These are phyloP conservation scores for Aix galericulata DNA, from an alignment of 2,113 vertebrate genomes.

Conservation along the genomic window DNA sequence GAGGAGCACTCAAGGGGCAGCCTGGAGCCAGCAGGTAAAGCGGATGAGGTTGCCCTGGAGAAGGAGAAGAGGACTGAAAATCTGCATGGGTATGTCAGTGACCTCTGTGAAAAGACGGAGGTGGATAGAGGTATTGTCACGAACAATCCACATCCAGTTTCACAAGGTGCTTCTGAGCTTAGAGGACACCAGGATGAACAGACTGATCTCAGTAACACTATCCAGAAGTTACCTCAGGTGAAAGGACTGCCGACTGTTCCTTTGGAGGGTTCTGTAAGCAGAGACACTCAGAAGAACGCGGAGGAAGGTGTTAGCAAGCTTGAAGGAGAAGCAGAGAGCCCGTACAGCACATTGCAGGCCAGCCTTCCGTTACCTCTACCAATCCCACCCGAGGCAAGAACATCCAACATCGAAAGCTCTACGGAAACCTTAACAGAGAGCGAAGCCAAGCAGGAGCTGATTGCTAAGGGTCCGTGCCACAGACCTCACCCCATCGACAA, in stretches of 20 bases:
- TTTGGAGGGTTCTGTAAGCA: constrained; percentile 23
- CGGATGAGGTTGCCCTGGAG: constrained; percentile 15
- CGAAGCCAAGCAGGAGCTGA: constrained; percentile 70
- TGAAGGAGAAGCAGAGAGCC: constrained; percentile 41
- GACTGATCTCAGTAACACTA: neutral
- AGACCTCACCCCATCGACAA: constrained; percentile 38
- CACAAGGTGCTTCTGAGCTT: constrained; percentile 53
- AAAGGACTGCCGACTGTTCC: constrained; percentile 11
- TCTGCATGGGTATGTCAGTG: neutral
- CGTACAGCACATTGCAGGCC: constrained; percentile 2
- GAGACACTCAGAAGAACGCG: neutral
- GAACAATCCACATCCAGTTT: constrained; percentile 4
- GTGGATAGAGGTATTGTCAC: neutral
- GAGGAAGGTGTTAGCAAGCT: constrained; percentile 18
- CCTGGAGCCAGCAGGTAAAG: constrained; percentile 16
- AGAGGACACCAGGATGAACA: constrained; percentile 8
- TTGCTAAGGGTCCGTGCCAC: neutral
- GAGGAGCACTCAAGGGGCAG: constrained; percentile 68
- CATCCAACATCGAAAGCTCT: constrained; percentile 83
- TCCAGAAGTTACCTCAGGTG: constrained; percentile 33
- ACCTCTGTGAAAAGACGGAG: constrained; percentile 9
- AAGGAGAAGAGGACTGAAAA: constrained; percentile 39
- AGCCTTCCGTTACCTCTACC: constrained; percentile 52
- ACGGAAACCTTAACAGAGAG: constrained; percentile 87
- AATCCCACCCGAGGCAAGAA: constrained; percentile 65